phyloP scores from a whole-genome alignment of 1,140 invertebrate species.

The Tribolium madens region DNA sequence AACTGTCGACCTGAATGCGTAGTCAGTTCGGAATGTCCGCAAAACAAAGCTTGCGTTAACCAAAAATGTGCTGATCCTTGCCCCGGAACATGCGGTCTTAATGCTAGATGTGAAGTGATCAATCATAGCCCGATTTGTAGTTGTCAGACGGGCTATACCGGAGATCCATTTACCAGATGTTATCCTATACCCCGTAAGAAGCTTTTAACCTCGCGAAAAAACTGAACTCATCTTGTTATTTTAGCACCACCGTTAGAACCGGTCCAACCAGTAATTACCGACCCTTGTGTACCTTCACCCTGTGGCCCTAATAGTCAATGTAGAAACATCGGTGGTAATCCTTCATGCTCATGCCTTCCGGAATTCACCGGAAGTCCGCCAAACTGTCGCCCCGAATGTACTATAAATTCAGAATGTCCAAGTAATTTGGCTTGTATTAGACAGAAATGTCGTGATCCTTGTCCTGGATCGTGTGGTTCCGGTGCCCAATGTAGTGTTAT shows the following conservation, averaged over 20 bases:
- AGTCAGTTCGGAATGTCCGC: constrained; percentile 74
- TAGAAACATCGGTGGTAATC: constrained; percentile 69
- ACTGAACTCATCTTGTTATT: not conserved
- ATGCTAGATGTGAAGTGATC: constrained; percentile 76
- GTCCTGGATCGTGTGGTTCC: constrained; percentile 74
- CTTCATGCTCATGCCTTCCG: constrained; percentile 73
- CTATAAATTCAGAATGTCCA: constrained; percentile 74
- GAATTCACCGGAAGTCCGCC: constrained; percentile 76
- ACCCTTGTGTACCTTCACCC: constrained; percentile 72
- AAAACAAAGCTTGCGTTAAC: constrained; percentile 73
- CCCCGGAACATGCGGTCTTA: constrained; percentile 77
- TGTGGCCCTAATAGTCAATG: constrained; percentile 78
- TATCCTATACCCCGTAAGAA: constrained; percentile 58
- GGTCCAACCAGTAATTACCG: constrained; percentile 61
- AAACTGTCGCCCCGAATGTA: constrained; percentile 76
- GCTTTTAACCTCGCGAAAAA: not conserved
- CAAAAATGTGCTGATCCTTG: constrained; percentile 79
- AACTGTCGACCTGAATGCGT: constrained; percentile 75
- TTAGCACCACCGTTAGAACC: constrained; percentile 58
- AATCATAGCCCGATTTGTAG: constrained; percentile 79
- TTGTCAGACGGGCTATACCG: constrained; percentile 78
- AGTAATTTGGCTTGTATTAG: constrained; percentile 74
- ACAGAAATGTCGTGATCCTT: constrained; percentile 76
- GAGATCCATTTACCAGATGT: constrained; percentile 74
- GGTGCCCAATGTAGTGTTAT: constrained; percentile 74